phyloP scores from a whole-genome alignment of 2,888 invertebrate genomes.

The Napeogenes inachia region DNA sequence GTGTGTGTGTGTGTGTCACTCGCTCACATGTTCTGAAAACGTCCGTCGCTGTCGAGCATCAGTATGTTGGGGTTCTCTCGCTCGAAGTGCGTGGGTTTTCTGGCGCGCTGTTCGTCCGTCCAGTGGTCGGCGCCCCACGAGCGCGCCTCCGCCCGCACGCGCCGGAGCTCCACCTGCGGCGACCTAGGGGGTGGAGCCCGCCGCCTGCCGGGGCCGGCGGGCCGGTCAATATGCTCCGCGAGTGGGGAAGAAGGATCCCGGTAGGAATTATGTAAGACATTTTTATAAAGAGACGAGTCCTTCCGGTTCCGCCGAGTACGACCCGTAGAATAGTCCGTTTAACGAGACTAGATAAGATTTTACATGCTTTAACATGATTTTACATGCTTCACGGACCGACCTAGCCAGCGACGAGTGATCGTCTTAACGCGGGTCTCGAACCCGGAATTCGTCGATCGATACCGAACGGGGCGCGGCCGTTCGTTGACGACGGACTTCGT shows the following conservation, averaged over 20 bases:
- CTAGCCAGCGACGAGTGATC: no score
- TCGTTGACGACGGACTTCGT: background rate
- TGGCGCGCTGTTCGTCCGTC: conserved; percentile 82
- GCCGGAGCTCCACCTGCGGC: background rate
- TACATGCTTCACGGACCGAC: conserved; percentile 80
- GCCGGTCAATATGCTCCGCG: no score
- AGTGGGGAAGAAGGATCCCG: no score
- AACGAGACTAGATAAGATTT: no score
- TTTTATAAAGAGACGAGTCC: no score
- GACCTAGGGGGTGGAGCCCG: background rate
- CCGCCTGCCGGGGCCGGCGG: background rate
- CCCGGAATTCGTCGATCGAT: conserved; percentile 75
- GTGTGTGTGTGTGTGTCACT: no score
- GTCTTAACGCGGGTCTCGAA: no score
- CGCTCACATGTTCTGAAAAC: conserved; percentile 85
- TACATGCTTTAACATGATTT: no score
- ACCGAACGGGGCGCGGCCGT: conserved; percentile 80
- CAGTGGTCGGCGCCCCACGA: conserved; percentile 84
- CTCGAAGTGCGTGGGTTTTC: conserved; percentile 86
- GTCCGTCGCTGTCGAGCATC: conserved; percentile 83
- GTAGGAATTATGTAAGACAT: no score
- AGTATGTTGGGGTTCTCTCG: conserved; percentile 88
- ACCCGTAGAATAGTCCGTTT: no score
- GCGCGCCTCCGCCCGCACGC: conserved; percentile 47
- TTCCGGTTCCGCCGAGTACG: no score